A percentile compares a stretch with the other conserved stretches of the same genome.
Conservation (phyloP, 2,113 vertebrate species). For the Xenotilapia flavipinnis region DNA sequence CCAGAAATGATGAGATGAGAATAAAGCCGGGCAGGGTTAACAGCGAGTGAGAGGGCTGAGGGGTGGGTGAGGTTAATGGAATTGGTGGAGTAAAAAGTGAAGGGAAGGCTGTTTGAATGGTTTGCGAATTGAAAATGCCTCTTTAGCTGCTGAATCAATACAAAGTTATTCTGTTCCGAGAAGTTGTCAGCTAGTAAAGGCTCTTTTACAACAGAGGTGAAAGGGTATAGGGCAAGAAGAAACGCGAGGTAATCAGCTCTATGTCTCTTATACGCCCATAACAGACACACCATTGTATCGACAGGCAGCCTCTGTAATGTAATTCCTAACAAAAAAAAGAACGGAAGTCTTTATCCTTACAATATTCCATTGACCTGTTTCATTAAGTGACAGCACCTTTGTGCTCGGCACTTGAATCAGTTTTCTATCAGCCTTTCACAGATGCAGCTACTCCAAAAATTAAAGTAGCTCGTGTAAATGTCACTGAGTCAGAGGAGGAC, state of each 20-base stretch:
- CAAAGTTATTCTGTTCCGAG: slow-evolving; percentile 25
- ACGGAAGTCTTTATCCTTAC: background rate
- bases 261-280: background rate
- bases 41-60: slow-evolving; percentile 30
- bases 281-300: background rate
- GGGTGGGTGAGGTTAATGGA: slow-evolving; percentile 68
- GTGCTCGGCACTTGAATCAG: background rate
- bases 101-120: slow-evolving; percentile 54
- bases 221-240: background rate
- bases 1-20: slow-evolving; percentile 49
- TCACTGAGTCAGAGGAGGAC: slow-evolving; percentile 34
- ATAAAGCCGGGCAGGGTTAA: slow-evolving; percentile 36
- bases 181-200: slow-evolving; percentile 42
- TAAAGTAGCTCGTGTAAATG: slow-evolving; percentile 60
- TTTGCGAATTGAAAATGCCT: slow-evolving; percentile 74
- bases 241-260: background rate
- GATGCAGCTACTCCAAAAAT: slow-evolving; percentile 54
- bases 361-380: background rate
- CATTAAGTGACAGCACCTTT: slow-evolving; percentile 37
- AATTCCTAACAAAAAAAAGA: background rate
- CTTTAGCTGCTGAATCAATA: slow-evolving; percentile 57
- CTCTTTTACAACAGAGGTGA: slow-evolving; percentile 30
- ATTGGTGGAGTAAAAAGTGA: slow-evolving; percentile 48
- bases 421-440: slow-evolving; percentile 13
- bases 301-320: background rate